Base-by-base conservation (phyloP, 2,113 vertebrate species). In the Picathartes gymnocephalus region DNA sequence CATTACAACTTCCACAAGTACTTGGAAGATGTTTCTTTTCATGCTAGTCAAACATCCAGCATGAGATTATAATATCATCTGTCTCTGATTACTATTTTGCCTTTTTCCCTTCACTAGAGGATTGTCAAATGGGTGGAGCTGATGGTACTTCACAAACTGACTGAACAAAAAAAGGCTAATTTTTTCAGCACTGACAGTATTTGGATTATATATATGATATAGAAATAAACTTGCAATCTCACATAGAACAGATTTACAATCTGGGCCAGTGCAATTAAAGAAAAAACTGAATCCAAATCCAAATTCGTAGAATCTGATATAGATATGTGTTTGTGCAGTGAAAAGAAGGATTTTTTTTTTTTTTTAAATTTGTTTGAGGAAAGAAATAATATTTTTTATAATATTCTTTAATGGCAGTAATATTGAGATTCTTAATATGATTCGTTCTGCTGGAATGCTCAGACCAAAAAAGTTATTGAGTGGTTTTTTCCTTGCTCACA, bases 71-170 rank as follows among this genome's bases (percentile, higher is more conserved):
- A 73, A 64, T 93, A 77, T 65, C 72, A 19, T 65, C 45, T 73
- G 44, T 39, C 62, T 80, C 72, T 92, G 89, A 93, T 92, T 86
- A 73, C 68, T 88, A 23, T 95, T 93, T 93, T 94, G 44, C 61
- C 35, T 86, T 64, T 57, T 92, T 42, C 60, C 58, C 51, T 54
- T 81, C 69, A 47, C 72, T 66, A 77, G 80, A 31, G 60, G 72
- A 81, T 78, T 93, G 60, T 86, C 72, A 78, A 11, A 73, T 66
- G 77, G 71, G 51, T 89, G 69, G 70, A 86, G 60, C 17, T 94
- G 89, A 78, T 88, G 80, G 6, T 39, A 83, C 86, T 93, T 95
- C 62, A 88, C 58, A 83, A 69, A 19, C 56, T 81, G 64, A 66
- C 42, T 78, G 89, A 81, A 92, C 23, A 81, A 90, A 87, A 87